phyloP scores from a whole-genome alignment of 2,113 vertebrate genomes.

The Nymphicus hollandicus region DNA sequence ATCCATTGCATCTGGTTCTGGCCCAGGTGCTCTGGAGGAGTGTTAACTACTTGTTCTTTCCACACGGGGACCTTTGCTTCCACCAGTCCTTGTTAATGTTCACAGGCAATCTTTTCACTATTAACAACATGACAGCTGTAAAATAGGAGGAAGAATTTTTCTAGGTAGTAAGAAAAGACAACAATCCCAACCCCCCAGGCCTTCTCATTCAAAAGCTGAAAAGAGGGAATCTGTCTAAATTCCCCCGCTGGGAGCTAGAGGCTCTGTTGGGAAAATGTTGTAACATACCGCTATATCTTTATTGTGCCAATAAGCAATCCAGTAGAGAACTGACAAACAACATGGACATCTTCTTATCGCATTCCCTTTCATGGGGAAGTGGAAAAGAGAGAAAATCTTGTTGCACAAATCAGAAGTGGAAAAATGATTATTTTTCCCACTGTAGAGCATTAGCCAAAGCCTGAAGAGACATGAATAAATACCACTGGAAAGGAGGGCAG shows the following conservation, averaged over 20 bases:
- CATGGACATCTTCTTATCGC: accelerated
- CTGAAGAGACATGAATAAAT: not conserved
- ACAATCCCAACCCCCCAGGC: not conserved
- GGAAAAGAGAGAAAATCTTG: not conserved
- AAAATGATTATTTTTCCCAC: not conserved
- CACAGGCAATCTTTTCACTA: not conserved
- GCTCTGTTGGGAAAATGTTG: not conserved
- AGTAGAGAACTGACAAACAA: not conserved
- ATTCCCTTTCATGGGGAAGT: not conserved
- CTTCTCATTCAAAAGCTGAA: not conserved
- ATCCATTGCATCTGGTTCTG: not conserved
- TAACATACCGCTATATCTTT: not conserved
- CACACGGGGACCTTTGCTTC: not conserved
- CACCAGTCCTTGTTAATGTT: not conserved
- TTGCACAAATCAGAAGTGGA: not conserved
- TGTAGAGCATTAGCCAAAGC: not conserved
- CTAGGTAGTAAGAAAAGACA: not conserved
- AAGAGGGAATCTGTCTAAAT: not conserved
- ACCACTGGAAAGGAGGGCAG: not conserved
- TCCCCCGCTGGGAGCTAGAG: not conserved
- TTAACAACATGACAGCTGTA: not conserved
- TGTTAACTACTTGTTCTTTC: not conserved
- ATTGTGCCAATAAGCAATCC: not conserved
- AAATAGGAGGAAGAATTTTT: not conserved
- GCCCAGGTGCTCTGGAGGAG: not conserved